These are phyloP conservation scores for Drosophila aff. DNA, from an alignment of 1,140 invertebrate species.

Conservation along the genomic window DNA sequence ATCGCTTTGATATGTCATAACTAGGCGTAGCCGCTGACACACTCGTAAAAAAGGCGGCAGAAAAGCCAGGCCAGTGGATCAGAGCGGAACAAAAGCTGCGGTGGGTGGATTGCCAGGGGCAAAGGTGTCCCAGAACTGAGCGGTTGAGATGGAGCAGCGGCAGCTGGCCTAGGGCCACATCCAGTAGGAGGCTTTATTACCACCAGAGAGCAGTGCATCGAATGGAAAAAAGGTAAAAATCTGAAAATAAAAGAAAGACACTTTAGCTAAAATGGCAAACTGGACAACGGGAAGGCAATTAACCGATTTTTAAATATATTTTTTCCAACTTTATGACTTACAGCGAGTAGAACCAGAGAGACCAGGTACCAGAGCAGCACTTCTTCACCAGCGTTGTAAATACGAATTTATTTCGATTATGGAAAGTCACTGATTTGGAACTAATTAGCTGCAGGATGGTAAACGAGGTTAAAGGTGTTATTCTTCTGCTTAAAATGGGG, in stretches of 20 bases:
- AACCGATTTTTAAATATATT: constrained; percentile 80
- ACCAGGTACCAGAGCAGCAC: constrained; percentile 32
- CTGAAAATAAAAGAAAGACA: constrained; percentile 4
- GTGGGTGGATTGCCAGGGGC: constrained; percentile 41
- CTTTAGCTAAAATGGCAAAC: constrained; percentile 10
- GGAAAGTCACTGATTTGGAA: constrained; percentile 81
- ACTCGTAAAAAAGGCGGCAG: constrained; percentile 58
- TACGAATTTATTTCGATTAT: constrained; percentile 76
- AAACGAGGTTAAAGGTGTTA: not conserved
- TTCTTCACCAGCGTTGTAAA: constrained; percentile 40
- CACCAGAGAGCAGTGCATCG: constrained; percentile 35
- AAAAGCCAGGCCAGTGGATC: constrained; percentile 12
- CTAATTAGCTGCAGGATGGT: constrained; percentile 55
- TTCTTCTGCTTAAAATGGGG: not conserved
- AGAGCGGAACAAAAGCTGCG: constrained; percentile 14
- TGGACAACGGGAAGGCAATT: constrained; percentile 49
- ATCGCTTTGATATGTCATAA: constrained; percentile 77
- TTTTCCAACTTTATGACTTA: constrained; percentile 65
- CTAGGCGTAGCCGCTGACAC: constrained; percentile 66
- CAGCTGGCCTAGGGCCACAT: constrained; percentile 11
- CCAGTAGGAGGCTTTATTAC: constrained; percentile 43
- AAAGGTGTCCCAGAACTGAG: not conserved
- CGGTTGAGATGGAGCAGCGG: not conserved
- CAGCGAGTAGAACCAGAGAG: constrained; percentile 33
- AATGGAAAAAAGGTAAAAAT: constrained; percentile 38